Evolutionary conservation across 2,113 vertebrate species (phyloP), one percentile per base, ranked within the genome.

Genomic region (Triplophysa rosa): DNA sequence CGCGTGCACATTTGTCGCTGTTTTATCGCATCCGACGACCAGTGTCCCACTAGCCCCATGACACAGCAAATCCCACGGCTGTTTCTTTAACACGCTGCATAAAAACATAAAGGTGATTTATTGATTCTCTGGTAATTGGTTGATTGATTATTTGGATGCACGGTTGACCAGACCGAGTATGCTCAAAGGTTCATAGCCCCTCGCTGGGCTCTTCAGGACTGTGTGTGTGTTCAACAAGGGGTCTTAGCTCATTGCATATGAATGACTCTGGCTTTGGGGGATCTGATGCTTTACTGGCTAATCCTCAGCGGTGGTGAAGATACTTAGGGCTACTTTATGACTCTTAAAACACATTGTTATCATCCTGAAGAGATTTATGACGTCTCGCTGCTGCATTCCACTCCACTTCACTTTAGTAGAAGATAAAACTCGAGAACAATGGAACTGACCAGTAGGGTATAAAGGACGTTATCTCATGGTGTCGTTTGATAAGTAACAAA

Each of bases 291-390:
- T 37, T 87, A 87, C 88, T 80, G 67, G 81, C 87, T 93, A 91
- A 93, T 91, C 91, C 88, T 84, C 70, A 83, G 87, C 80, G 82
- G 87, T 87, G 82, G 45, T 85, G 79, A 82, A 87, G 89, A 89
- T 88, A 87, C 86, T 91, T 91, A 90, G 91, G 87, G 84, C 84
- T 85, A 86, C 86, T 89, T 82, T 81, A 45, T 85, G 86, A 87
- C 86, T 82, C 87, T 87, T 88, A 86, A 88, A 89, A 77, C 80
- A 79, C 90, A 88, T 91, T 91, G 90, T 93, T 91, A 89, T 91
- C 85, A 83, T 83, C 88, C 83, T 86, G 85, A 88, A 89, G 89
- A 87, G 90, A 89, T 92, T 91, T 89, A 91, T 86, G 85, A 86
- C 86, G 86, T 85, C 87, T 90, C 87, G 89, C 83, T 81, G 85